Evolutionary conservation across 2,797 vertebrate genomes (phyloP).

Genomic region (Melanotaenia boesemani): DNA sequence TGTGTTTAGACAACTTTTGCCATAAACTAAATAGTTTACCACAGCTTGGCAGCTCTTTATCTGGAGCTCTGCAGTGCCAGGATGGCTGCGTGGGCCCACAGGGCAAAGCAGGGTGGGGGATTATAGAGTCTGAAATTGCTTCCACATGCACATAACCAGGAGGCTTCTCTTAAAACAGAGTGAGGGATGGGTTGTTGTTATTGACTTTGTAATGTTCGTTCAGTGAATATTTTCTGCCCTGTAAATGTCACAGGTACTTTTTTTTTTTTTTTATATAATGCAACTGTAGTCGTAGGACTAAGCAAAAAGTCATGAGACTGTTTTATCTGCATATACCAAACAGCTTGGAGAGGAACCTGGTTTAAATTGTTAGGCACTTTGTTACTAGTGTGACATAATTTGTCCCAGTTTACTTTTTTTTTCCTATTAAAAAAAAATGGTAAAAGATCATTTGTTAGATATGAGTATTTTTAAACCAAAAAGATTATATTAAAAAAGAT

Average conservation of each 20-base stretch:
- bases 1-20: slow-evolving; percentile 35
- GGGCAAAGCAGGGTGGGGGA: slow-evolving; percentile 43
- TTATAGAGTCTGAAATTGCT: slow-evolving; percentile 76
- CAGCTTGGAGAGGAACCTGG: not conserved
- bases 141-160: slow-evolving; percentile 76
- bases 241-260: not conserved
- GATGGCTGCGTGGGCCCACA: slow-evolving; percentile 42
- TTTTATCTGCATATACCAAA: not conserved
- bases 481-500: too few relatives aligned
- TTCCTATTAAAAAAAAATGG: too few relatives aligned
- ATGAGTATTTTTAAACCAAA: not conserved
- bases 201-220: not conserved
- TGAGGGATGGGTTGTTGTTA: slow-evolving; percentile 18
- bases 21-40: slow-evolving; percentile 61
- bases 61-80: slow-evolving; percentile 42
- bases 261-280: not conserved
- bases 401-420: not conserved
- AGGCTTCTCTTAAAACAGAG: slow-evolving; percentile 45
- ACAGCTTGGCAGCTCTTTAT: slow-evolving; percentile 55
- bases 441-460: not conserved
- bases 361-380: not conserved
- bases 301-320: not conserved
- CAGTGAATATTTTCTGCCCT: not conserved
- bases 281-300: not conserved
- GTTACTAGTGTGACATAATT: not conserved